Conservation (phyloP, 2,113 vertebrate genomes). For the Arizona elegans region DNA sequence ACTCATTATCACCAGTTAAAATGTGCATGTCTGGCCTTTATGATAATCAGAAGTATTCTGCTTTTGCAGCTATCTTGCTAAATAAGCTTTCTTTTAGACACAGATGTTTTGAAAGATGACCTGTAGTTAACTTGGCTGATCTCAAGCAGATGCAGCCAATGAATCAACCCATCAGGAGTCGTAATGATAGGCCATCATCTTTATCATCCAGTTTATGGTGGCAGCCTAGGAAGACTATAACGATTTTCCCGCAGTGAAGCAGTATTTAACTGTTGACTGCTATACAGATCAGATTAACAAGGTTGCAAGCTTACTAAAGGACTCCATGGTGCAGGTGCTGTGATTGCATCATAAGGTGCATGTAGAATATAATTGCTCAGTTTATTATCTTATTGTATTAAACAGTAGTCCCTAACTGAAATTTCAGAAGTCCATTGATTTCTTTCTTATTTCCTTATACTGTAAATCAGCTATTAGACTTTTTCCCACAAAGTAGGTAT, state of each 20-base stretch:
- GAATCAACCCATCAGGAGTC: conserved; percentile 68
- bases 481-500: conserved; percentile 14
- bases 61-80: conserved; percentile 61
- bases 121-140: conserved; percentile 71
- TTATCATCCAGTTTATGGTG: conserved; percentile 66
- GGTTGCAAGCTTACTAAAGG: conserved; percentile 63
- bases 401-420: conserved; percentile 60
- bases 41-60: conserved; percentile 73
- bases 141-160: conserved; percentile 56
- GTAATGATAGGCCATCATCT: conserved; percentile 69
- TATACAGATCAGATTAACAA: conserved; percentile 67
- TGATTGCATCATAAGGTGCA: conserved; percentile 66
- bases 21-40: conserved; percentile 79
- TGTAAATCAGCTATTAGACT: conserved; percentile 57
- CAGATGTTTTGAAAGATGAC: conserved; percentile 67
- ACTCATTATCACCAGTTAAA: conserved; percentile 78
- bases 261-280: conserved; percentile 65
- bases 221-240: conserved; percentile 58
- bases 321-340: conserved; percentile 50
- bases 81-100: conserved; percentile 73
- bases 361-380: conserved; percentile 74
- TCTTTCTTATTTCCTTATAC: conserved; percentile 51
- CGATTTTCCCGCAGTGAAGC: conserved; percentile 50
- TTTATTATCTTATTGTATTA: conserved; percentile 75
- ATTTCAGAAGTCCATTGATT: conserved; percentile 65